Base-by-base conservation (phyloP, 2,797 vertebrate genomes). In the Oryzias sinensis region DNA sequence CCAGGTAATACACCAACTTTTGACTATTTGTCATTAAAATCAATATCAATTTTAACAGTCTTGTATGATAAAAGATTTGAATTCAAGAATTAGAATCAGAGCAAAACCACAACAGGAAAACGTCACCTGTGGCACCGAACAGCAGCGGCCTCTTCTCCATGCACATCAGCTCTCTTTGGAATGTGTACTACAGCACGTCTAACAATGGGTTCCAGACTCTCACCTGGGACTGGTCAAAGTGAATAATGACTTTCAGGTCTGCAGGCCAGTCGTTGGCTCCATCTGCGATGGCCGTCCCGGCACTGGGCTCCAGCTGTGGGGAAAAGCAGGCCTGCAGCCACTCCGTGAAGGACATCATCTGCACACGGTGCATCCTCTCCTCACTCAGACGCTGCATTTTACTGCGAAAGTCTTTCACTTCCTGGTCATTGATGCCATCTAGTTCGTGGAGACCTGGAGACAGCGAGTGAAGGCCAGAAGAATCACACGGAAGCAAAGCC, bases 151-250 rank as follows among this genome's bases (percentile, higher is more conserved):
- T 24, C 8, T 8, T 56, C 6, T 56, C 15, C 24, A 43, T 6
- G 24, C 6, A 27, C 4, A 6, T 8, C 7, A 5, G 17, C 2
- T 1, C 47, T 2, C 15, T 29, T 11, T 14, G 29, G 25, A 53
- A n/a, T 40, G 20, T 17, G 25, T 0, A 1, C 3, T 43, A n/a
- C 52, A 43, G 6, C 29, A 15, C n/a, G n/a, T 62, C 9, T 25
- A 44, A n/a, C 43, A 20, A 0, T 6, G 14, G 41, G 16, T 15
- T 16, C 4, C 44, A 27, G 58, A 58, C 68, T 41, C 87, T 74
- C 80, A 98, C 97, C 95, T 95, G 96, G 68, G 94, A 95, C 82
- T 93, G 95, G 81, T 96, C 93, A 65, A 96, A 97, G 90, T 97
- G 96, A 81, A 99, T 92, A 60, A 90, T 95, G 72, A 99, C 93